These are phyloP conservation scores for Prionailurus viverrinus DNA, from an alignment of 2,113 vertebrate species.

Conservation along the genomic window DNA sequence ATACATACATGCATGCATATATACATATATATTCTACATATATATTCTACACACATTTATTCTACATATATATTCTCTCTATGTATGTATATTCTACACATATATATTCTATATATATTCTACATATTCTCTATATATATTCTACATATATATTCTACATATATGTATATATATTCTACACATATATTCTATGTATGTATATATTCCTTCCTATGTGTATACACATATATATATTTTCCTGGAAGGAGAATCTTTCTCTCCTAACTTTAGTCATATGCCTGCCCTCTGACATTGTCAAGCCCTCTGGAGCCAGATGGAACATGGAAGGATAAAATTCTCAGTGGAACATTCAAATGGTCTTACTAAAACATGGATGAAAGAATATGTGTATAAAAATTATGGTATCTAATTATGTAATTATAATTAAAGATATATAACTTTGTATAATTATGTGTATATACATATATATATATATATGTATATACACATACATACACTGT, in stretches of 20 bases:
- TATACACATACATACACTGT: not conserved
- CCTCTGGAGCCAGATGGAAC: not conserved
- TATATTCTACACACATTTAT: not conserved
- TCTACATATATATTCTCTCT: no score
- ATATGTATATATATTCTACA: no score
- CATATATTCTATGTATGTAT: not conserved
- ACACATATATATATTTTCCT: not conserved
- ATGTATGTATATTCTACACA: no score
- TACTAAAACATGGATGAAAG: not conserved
- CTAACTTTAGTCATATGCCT: not conserved
- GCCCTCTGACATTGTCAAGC: not conserved
- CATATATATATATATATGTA: rapidly evolving
- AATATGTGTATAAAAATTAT: not conserved
- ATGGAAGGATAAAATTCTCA: not conserved
- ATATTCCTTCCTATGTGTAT: no score
- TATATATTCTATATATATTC: no score
- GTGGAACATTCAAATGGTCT: not conserved
- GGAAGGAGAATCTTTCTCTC: not conserved
- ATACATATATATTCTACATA: not conserved
- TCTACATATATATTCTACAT: no score
- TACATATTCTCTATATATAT: no score
- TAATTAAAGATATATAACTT: not conserved
- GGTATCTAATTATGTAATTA: not conserved
- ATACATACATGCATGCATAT: not conserved
- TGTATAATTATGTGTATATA: not conserved